A percentile compares a stretch with the other conserved stretches of the same genome.
Conservation (phyloP, 2,113 vertebrate species). For the Istiophorus platypterus region DNA sequence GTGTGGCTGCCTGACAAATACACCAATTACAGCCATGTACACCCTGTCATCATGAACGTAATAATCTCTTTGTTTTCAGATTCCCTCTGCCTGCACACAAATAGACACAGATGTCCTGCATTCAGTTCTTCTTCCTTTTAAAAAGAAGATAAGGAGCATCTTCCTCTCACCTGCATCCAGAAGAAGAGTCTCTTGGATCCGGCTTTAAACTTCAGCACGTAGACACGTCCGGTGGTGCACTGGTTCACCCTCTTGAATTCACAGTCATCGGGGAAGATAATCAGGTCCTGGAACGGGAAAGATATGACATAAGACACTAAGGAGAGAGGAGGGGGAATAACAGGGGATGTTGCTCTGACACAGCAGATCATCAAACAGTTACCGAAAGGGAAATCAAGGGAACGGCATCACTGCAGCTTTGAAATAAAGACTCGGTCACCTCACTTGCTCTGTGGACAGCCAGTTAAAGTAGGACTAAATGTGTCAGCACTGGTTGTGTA, state of each 20-base stretch:
- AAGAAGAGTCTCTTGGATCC: constrained; percentile 98
- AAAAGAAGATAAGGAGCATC: not conserved
- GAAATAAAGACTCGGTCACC: not conserved
- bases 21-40: not conserved
- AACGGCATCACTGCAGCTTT: not conserved
- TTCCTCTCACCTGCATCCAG: constrained; percentile 94
- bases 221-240: constrained; percentile 96
- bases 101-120: not conserved
- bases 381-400: not conserved
- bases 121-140: not conserved
- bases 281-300: constrained; percentile 88
- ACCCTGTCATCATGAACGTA: not conserved
- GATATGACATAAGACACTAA: not conserved
- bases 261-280: constrained; percentile 98
- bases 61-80: not conserved
- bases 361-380: constrained; percentile 8
- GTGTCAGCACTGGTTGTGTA: not conserved
- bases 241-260: constrained; percentile 96
- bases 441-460: not conserved
- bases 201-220: constrained; percentile 97
- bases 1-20: not conserved
- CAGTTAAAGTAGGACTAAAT: not conserved
- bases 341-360: not conserved
- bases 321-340: too few species aligned
- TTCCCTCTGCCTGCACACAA: constrained; percentile 5